Conservation (phyloP, 2,113 vertebrate genomes). For the Nyctibius bracteatus region DNA sequence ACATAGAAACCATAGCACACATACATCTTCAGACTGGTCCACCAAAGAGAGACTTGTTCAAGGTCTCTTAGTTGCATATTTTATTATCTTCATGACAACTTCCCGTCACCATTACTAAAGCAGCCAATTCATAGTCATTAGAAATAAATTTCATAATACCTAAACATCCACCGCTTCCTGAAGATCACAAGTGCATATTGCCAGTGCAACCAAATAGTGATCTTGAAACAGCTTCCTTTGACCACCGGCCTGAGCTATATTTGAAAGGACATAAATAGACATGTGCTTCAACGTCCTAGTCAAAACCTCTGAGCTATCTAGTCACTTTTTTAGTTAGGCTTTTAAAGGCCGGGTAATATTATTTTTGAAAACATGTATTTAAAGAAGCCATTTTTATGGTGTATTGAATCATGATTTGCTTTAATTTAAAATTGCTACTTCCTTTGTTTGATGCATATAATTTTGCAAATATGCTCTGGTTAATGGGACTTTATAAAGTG, state of each 20-base stretch:
- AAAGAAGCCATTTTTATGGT: background rate
- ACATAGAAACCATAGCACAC: background rate
- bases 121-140: background rate
- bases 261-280: background rate
- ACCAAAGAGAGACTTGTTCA: background rate
- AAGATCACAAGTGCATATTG: background rate
- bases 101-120: background rate
- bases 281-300: background rate
- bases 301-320: background rate
- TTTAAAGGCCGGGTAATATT: background rate
- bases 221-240: background rate
- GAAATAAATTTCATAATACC: background rate
- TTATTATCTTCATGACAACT: background rate
- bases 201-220: background rate
- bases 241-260: background rate
- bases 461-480: background rate
- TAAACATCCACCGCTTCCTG: background rate
- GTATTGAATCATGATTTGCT: background rate
- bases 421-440: background rate
- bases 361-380: background rate
- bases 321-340: background rate
- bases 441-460: background rate
- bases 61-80: background rate
- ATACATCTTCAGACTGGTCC: background rate
- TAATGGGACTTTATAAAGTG: background rate